Percentiles rank a stretch among this genome's conserved stretches.
Conservation (phyloP, 2,113 vertebrate species). For the Acinonyx jubatus region DNA sequence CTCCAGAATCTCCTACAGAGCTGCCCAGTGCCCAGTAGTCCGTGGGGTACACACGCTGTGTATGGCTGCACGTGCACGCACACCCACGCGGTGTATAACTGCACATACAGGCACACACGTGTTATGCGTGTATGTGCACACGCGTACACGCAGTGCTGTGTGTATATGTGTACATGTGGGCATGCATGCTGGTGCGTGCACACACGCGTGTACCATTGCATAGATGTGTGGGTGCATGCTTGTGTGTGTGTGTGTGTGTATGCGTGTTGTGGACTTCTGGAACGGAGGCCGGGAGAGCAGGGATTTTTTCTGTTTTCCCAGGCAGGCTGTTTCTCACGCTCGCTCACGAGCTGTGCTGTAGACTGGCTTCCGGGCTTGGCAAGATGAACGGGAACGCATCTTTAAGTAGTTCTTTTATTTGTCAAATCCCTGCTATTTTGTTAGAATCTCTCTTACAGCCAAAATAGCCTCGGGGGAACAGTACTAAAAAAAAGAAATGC, state of each 20-base stretch:
- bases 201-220: fast-evolving
- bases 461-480: slow-evolving; percentile 52
- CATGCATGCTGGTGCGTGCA: background rate
- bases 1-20: background rate
- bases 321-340: background rate
- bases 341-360: background rate
- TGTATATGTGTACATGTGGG: fast-evolving
- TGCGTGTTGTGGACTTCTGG: background rate
- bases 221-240: background rate
- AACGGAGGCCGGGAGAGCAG: background rate
- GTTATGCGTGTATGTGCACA: too few relatives aligned
- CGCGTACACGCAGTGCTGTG: background rate
- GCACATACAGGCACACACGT: too few relatives aligned
- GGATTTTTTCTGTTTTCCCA: too few relatives aligned
- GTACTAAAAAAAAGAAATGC: background rate
- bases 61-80: too few relatives aligned
- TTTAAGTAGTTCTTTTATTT: slow-evolving; percentile 22
- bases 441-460: slow-evolving; percentile 50
- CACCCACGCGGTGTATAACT: too few relatives aligned
- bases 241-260: fast-evolving
- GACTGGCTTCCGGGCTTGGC: slow-evolving; percentile 27
- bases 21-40: background rate
- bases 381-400: background rate
- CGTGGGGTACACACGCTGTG: too few relatives aligned
- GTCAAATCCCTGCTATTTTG: slow-evolving; percentile 56